phyloP scores from a whole-genome alignment of 1,140 invertebrate species.

The Macrosteles quadrilineatus region DNA sequence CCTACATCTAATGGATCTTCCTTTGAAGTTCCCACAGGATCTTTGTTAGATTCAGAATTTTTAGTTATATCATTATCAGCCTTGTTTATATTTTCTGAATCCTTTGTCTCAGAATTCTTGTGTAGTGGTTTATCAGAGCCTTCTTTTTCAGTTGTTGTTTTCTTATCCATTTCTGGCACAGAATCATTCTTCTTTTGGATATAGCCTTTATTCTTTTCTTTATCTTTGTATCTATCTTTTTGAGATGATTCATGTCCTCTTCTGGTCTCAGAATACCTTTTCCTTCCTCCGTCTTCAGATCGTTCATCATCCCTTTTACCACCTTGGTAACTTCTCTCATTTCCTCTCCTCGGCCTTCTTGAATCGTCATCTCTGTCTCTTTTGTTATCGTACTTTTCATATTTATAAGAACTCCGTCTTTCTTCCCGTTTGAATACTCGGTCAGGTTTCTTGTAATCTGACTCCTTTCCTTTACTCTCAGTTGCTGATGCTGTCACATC shows the following conservation, averaged over 20 bases:
- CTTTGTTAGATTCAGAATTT: background rate
- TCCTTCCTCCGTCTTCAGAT: background rate
- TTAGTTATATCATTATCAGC: background rate
- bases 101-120: background rate
- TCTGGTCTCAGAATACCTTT: background rate
- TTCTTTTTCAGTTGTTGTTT: background rate
- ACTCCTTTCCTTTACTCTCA: conserved; percentile 7
- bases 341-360: conserved; percentile 20
- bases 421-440: conserved; percentile 22
- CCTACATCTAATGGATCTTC: background rate
- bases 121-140: background rate
- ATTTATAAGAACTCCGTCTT: conserved; percentile 11
- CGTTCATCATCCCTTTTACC: conserved; percentile 16
- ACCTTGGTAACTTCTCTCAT: conserved; percentile 12
- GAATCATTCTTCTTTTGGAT: conserved; percentile 54
- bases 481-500: background rate
- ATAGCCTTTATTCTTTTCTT: conserved; percentile 53
- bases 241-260: conserved; percentile 4
- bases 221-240: conserved; percentile 22
- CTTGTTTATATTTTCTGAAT: background rate
- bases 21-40: background rate
- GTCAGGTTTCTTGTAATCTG: conserved; percentile 20
- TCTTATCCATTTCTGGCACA: background rate
- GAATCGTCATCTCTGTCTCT: conserved; percentile 27
- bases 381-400: conserved; percentile 19